Conservation (phyloP, 2,113 vertebrate species). For the Mustela nigripes region DNA sequence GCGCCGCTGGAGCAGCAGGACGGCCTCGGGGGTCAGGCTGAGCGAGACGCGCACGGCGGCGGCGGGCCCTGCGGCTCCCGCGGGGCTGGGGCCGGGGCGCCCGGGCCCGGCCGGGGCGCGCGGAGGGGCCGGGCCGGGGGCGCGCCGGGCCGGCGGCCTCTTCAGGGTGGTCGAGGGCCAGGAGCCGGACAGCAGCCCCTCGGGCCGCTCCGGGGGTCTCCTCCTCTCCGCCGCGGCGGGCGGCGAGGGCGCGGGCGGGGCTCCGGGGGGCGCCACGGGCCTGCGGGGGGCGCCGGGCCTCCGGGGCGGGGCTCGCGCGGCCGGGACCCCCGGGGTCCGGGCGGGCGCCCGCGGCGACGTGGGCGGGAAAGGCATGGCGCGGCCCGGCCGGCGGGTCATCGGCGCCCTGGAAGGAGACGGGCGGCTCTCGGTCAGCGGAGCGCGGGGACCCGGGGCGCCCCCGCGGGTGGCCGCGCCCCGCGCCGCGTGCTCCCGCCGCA, state of each 20-base stretch:
- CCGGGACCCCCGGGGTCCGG: conserved; percentile 1
- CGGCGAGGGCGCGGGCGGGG: background rate
- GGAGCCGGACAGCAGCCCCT: too few relatives aligned
- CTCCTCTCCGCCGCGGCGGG: too few relatives aligned
- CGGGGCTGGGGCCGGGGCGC: too few relatives aligned
- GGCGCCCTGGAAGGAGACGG: background rate
- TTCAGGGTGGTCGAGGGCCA: too few relatives aligned
- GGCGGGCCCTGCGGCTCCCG: too few relatives aligned
- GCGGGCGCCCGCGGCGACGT: conserved; percentile 74
- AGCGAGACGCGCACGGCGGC: too few relatives aligned
- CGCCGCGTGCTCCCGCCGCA: background rate
- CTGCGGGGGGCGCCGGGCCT: conserved; percentile 55
- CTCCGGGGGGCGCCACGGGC: background rate
- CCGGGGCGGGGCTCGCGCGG: conserved; percentile 48
- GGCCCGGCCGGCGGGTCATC: background rate
- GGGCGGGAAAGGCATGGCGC: conserved; percentile 88
- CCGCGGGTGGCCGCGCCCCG: background rate
- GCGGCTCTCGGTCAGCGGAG: background rate
- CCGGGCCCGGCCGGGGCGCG: too few relatives aligned
- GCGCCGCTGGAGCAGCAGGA: too few relatives aligned
- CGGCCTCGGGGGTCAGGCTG: too few relatives aligned
- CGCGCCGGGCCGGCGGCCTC: too few relatives aligned
- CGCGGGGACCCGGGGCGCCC: background rate
- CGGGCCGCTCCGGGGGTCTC: too few relatives aligned
- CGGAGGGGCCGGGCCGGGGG: too few relatives aligned